Evolutionary conservation across 2,888 invertebrate genomes (phyloP).

Genomic region (Dynastes grantii): DNA sequence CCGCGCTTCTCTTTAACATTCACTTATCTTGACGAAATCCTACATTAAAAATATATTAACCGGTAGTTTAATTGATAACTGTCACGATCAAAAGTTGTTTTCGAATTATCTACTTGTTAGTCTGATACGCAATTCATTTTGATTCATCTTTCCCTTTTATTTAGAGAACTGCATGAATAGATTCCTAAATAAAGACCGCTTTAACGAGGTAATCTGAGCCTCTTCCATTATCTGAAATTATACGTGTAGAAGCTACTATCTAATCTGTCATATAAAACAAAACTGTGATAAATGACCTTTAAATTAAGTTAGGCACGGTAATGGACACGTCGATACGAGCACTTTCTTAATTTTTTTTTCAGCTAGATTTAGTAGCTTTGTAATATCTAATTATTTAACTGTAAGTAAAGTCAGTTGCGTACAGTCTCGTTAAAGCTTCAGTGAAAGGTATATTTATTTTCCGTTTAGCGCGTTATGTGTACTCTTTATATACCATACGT

Average conservation of each 20-base stretch:
- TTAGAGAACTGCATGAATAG: slow-evolving; percentile 1
- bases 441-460: slow-evolving; percentile 16
- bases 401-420: neutral
- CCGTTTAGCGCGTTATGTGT: slow-evolving; percentile 1
- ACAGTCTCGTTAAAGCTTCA: slow-evolving; percentile 3
- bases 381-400: slow-evolving; percentile 10
- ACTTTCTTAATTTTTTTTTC: slow-evolving; percentile 11
- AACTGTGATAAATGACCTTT: slow-evolving; percentile 42
- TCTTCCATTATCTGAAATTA: slow-evolving; percentile 44
- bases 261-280: slow-evolving; percentile 46
- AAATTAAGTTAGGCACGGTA: slow-evolving; percentile 30
- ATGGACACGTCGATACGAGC: slow-evolving; percentile 32
- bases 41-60: slow-evolving; percentile 49
- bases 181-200: slow-evolving; percentile 13
- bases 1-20: slow-evolving; percentile 25
- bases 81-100: slow-evolving; percentile 31
- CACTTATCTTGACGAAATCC: slow-evolving; percentile 39
- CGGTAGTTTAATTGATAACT: slow-evolving; percentile 42
- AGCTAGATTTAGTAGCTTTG: neutral
- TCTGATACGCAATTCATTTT: slow-evolving; percentile 30
- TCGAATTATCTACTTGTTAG: slow-evolving; percentile 32
- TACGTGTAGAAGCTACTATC: slow-evolving; percentile 31
- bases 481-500: neutral
- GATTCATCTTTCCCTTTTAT: slow-evolving; percentile 1
- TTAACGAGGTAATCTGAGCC: slow-evolving; percentile 41